These are phyloP conservation scores for Heliangelus exortis DNA, from an alignment of 2,797 vertebrate species.

Conservation along the genomic window DNA sequence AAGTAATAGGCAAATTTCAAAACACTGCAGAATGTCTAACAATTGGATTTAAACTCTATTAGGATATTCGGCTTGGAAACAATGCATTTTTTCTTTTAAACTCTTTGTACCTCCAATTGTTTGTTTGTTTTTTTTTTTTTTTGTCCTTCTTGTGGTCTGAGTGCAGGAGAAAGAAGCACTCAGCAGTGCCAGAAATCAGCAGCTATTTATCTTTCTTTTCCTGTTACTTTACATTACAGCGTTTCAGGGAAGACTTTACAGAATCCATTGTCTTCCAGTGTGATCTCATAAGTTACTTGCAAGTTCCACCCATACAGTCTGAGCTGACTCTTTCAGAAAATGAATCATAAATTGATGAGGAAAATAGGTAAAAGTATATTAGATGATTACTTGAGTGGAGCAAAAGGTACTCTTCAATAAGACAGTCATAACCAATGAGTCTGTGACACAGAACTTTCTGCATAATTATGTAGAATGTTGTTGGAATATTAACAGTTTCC, in stretches of 20 bases:
- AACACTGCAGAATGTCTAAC: background rate
- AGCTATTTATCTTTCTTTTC: background rate
- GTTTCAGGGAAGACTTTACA: background rate
- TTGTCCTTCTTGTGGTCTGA: background rate
- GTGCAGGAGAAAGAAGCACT: background rate
- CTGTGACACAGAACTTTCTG: rapidly evolving
- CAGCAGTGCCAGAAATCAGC: slow-evolving; percentile 1
- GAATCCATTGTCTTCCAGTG: background rate
- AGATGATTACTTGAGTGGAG: background rate
- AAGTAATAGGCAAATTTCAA: background rate
- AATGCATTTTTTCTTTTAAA: too few relatives aligned
- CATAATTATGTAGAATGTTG: background rate
- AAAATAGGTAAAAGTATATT: background rate
- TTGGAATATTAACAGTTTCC: background rate
- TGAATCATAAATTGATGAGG: background rate
- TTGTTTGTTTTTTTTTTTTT: too few relatives aligned
- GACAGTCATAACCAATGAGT: background rate
- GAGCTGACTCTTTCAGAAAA: background rate
- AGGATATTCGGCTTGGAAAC: background rate
- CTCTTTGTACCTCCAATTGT: background rate
- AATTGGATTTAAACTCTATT: background rate
- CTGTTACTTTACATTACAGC: background rate
- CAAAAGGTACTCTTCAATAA: background rate
- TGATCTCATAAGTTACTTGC: background rate
- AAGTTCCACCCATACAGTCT: background rate